These are phyloP conservation scores for Sphyrna mokarran DNA, from an alignment of 2,113 vertebrate genomes.

Conservation along the genomic window DNA sequence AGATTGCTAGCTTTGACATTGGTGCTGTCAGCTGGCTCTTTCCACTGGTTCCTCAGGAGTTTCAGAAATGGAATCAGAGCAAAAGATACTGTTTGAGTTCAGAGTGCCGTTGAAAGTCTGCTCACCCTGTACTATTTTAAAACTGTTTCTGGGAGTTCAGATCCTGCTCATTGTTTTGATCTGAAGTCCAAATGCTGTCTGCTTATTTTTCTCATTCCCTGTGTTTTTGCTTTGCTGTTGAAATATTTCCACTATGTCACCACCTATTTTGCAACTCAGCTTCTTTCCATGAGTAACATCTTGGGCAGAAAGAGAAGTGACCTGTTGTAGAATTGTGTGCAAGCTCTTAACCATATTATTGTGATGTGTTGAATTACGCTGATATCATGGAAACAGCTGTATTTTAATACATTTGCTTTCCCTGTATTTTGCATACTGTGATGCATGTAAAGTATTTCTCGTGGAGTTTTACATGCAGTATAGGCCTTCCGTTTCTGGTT, in stretches of 20 bases:
- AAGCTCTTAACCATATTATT: neutral
- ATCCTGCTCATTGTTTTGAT: neutral
- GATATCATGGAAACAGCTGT: neutral
- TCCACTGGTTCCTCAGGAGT: neutral
- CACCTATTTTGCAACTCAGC: neutral
- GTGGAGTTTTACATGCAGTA: neutral
- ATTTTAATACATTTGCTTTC: constrained; percentile 6
- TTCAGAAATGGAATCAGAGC: neutral
- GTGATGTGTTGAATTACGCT: neutral
- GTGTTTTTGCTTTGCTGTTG: neutral
- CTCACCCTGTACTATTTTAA: neutral
- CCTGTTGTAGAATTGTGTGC: neutral
- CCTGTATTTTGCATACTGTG: neutral
- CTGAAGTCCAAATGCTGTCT: neutral
- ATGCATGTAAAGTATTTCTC: neutral
- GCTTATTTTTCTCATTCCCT: neutral
- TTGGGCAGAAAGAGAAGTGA: neutral
- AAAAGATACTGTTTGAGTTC: neutral
- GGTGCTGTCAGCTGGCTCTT: neutral
- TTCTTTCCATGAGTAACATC: neutral
- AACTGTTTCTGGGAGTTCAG: neutral
- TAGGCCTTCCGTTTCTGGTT: neutral
- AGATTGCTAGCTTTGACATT: neutral
- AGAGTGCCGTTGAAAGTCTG: neutral
- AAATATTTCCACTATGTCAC: neutral